These are phyloP conservation scores for Asteroscopus sphinx DNA, from an alignment of 2,888 invertebrate genomes.

Conservation along the genomic window DNA sequence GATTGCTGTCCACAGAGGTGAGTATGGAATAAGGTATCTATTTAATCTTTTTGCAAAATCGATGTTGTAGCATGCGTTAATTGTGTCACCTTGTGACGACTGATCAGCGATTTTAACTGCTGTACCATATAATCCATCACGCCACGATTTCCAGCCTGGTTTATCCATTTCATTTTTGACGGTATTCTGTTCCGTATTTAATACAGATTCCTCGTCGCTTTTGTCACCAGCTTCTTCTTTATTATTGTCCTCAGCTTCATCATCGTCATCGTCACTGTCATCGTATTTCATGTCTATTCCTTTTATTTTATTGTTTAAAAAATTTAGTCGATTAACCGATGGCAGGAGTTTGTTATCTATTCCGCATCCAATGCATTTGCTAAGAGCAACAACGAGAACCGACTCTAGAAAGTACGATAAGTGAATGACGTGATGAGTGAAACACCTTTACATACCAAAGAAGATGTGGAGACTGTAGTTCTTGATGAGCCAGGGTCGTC, in stretches of 20 bases:
- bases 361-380: conserved; percentile 10
- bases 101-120: conserved; percentile 2
- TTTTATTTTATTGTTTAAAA: conserved; percentile 9
- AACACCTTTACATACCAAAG: too few species aligned
- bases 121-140: conserved; percentile 2
- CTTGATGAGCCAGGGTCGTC: too few species aligned
- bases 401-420: conserved; percentile 9
- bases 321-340: conserved; percentile 1
- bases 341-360: neutral
- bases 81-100: conserved; percentile 6
- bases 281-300: neutral
- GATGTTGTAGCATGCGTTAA: conserved; percentile 3
- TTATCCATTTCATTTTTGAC: neutral
- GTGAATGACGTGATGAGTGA: too few species aligned
- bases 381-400: conserved; percentile 10
- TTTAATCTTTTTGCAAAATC: conserved; percentile 10
- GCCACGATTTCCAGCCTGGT: conserved; percentile 9
- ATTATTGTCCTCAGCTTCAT: neutral
- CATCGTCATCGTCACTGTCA: too few species aligned
- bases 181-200: neutral
- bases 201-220: neutral
- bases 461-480: too few species aligned
- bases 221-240: neutral
- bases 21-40: conserved; percentile 6
- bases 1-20: conserved; percentile 13